Conservation (phyloP, 2,113 vertebrate species). For the Capricornis sumatraensis region DNA sequence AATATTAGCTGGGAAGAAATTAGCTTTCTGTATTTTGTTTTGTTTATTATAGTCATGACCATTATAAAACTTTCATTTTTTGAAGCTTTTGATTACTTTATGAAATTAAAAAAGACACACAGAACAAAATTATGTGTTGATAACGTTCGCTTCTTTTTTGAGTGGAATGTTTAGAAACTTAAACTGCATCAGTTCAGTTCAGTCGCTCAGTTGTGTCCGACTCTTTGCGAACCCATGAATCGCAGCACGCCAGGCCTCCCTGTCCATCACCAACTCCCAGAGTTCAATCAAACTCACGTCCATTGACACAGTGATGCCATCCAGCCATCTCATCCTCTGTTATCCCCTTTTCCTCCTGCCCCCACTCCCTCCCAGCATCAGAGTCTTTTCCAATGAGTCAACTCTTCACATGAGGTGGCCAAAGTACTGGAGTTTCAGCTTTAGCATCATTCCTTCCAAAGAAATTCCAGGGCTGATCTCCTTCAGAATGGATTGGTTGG, state of each 20-base stretch:
- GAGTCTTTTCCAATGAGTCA: no score
- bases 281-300: no score
- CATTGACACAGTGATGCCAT: no score
- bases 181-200: not conserved
- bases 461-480: no score
- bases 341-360: no score
- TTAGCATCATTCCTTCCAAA: no score
- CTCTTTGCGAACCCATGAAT: not conserved
- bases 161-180: not conserved
- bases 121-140: not conserved
- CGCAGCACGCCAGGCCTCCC: not conserved
- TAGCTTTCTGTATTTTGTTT: not conserved
- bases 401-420: no score
- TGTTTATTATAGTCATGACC: not conserved
- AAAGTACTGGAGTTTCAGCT: no score
- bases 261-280: not conserved
- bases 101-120: not conserved
- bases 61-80: not conserved
- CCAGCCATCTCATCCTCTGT: no score
- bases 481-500: no score
- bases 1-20: not conserved
- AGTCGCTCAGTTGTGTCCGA: accelerated
- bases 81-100: not conserved
- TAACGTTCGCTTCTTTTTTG: not conserved
- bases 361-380: no score